A percentile compares a stretch with the other conserved stretches of the same genome.
These are phyloP conservation scores for Scytalopus superciliaris DNA, from an alignment of 2,113 vertebrate genomes.

Conservation along the genomic window DNA sequence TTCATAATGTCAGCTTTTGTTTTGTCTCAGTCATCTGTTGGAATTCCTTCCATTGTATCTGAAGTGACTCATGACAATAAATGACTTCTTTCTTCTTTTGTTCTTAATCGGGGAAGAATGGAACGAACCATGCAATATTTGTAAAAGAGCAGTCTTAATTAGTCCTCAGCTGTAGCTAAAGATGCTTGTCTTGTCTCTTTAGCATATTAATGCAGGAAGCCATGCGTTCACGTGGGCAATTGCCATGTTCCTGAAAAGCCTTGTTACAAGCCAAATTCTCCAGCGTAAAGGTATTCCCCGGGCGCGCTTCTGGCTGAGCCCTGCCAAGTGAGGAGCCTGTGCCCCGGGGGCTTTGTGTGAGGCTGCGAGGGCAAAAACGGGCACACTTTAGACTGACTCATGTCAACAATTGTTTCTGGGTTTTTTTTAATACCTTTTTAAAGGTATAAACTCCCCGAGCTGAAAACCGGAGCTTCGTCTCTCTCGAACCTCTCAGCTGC, in stretches of 20 bases:
- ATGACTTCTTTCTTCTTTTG: slow-evolving; percentile 75
- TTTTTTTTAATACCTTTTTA: too few species aligned
- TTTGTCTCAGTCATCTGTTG: slow-evolving; percentile 76
- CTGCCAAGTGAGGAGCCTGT: slow-evolving; percentile 53
- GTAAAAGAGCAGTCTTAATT: slow-evolving; percentile 76
- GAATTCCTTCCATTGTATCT: slow-evolving; percentile 82
- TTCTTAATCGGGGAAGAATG: slow-evolving; percentile 78
- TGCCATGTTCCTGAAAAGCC: slow-evolving; percentile 67
- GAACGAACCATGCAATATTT: slow-evolving; percentile 69
- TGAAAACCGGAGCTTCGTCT: background rate
- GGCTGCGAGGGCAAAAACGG: background rate
- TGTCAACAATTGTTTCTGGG: too few species aligned
- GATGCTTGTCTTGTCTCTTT: slow-evolving; percentile 75
- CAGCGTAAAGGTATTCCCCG: slow-evolving; percentile 54
- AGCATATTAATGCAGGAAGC: slow-evolving; percentile 70
- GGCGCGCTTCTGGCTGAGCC: background rate
- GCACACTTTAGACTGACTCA: slow-evolving; percentile 6
- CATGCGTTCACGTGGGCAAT: slow-evolving; percentile 68
- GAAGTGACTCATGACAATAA: slow-evolving; percentile 79
- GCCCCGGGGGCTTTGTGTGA: slow-evolving; percentile 29
- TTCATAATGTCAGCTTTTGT: slow-evolving; percentile 80
- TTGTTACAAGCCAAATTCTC: slow-evolving; percentile 57
- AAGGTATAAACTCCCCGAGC: background rate
- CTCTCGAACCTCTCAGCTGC: background rate
- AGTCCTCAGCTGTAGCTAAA: slow-evolving; percentile 70